Conservation (phyloP, 2,888 invertebrate genomes). For the Xanthostigma xanthostigma region DNA sequence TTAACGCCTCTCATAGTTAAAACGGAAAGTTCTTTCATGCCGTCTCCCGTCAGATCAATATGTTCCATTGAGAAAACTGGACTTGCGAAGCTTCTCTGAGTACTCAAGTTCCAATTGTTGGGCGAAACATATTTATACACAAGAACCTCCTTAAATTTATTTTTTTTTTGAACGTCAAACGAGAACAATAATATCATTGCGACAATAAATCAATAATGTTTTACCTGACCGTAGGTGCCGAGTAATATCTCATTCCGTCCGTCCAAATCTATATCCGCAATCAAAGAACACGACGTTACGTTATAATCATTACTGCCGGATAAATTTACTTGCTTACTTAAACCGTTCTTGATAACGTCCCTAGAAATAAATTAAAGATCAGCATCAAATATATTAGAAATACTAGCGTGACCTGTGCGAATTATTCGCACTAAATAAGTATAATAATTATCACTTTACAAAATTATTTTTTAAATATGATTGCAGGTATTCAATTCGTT, state of each 20-base stretch:
- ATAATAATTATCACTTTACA: too few species aligned
- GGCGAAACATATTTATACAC: slow-evolving; percentile 31
- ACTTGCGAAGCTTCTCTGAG: slow-evolving; percentile 38
- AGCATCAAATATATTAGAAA: neutral
- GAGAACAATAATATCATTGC: neutral
- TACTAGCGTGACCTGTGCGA: too few species aligned
- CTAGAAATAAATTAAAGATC: slow-evolving; percentile 20
- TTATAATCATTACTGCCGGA: slow-evolving; percentile 38
- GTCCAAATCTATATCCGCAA: slow-evolving; percentile 56
- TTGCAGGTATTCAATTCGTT: too few species aligned
- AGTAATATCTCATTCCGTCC: slow-evolving; percentile 49
- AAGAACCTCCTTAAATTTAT: slow-evolving; percentile 32
- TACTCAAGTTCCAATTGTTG: slow-evolving; percentile 30
- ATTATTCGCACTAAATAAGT: too few species aligned
- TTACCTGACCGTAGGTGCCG: slow-evolving; percentile 49
- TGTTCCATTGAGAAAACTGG: slow-evolving; percentile 45
- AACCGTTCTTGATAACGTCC: slow-evolving; percentile 32
- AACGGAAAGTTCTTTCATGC: slow-evolving; percentile 47
- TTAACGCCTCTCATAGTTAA: slow-evolving; percentile 49
- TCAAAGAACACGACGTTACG: slow-evolving; percentile 41
- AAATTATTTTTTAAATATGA: too few species aligned
- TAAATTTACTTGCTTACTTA: slow-evolving; percentile 29
- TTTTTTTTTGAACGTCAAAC: neutral
- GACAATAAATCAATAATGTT: neutral
- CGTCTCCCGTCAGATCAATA: slow-evolving; percentile 49